Percentiles rank a stretch among this genome's conserved stretches.
phyloP scores from a whole-genome alignment of 2,797 vertebrate species.

The Chaenodraco wilsoni region DNA sequence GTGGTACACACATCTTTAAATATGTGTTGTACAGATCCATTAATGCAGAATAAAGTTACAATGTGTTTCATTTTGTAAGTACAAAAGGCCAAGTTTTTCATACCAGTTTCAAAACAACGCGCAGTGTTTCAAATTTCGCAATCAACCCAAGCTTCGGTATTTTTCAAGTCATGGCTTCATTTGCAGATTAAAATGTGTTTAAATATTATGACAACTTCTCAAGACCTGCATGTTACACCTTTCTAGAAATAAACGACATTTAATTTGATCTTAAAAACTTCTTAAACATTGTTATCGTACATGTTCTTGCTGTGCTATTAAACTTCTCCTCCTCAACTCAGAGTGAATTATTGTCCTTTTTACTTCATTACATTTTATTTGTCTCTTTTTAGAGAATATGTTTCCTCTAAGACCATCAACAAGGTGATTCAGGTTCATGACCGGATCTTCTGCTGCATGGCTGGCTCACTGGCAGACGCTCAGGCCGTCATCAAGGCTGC shows the following conservation, averaged over 20 bases:
- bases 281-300: too few relatives aligned
- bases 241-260: neutral
- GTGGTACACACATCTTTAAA: neutral
- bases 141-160: too few relatives aligned
- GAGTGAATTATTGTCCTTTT: too few relatives aligned
- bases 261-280: neutral
- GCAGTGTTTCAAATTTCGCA: neutral
- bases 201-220: neutral
- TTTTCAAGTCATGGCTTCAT: too few relatives aligned
- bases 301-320: neutral
- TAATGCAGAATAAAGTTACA: neutral
- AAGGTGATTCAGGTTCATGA: slow-evolving; percentile 89
- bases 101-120: neutral
- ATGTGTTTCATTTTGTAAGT: neutral
- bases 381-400: slow-evolving; percentile 73
- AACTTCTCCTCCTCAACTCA: too few relatives aligned
- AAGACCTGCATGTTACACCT: neutral
- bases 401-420: slow-evolving; percentile 88
- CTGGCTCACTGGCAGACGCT: slow-evolving; percentile 88
- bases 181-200: neutral
- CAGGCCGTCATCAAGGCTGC: slow-evolving; percentile 86
- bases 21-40: neutral
- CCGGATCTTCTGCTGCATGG: slow-evolving; percentile 88
- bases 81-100: neutral
- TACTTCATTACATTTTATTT: neutral